Base-by-base conservation (phyloP, 2,797 vertebrate species). In the Hipposideros larvatus region DNA sequence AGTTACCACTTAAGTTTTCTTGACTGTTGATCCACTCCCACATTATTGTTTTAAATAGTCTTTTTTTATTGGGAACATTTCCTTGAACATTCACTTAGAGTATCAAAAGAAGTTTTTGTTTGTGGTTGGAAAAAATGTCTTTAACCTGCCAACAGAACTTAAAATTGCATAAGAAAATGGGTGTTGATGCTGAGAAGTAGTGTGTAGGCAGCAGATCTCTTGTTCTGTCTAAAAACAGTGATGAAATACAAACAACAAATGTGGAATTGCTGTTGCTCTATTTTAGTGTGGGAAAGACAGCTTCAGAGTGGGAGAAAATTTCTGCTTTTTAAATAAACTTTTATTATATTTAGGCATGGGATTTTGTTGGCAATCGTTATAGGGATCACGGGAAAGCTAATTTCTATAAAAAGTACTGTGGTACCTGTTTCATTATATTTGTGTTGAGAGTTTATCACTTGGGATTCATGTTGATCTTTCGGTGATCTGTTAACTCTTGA, bases 41-140 rank as follows among this genome's bases (percentile, higher is more conserved):
- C 37, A 11, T 89, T 95, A 95, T 94, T 97, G 87, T 96, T 97
- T 94, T 91, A 94, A 95, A 89, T 95, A 83, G 61, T 57, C 57
- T 95, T 95, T 85, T 93, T 82, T 43, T 66, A 93, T 93, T 97
- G 87, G 85, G 96, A 97, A 96, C 71, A 91, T 96, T 96, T 97
- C 88, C 97, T 98, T 98, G 96, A 97, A 96, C 61, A 78, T 96
- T 92, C 92, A 87, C 66, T 95, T 95, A 90, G 91, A 94, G 83
- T 96, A 95, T 97, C 93, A 91, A 88, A 95, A 98, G 97, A 95
- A 83, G 65, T 97, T 97, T 97, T 97, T 97, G 93, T 92, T 90
- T 98, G 96, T 97, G 93, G 93, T 97, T 97, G 95, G 95, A 97
- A 98, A 98, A 97, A 97, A 96, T 97, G 59, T 73, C 78, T 61